phyloP scores from a whole-genome alignment of 92 coral and sea anemone genomes.

The Parazoanthus atlanticus region DNA sequence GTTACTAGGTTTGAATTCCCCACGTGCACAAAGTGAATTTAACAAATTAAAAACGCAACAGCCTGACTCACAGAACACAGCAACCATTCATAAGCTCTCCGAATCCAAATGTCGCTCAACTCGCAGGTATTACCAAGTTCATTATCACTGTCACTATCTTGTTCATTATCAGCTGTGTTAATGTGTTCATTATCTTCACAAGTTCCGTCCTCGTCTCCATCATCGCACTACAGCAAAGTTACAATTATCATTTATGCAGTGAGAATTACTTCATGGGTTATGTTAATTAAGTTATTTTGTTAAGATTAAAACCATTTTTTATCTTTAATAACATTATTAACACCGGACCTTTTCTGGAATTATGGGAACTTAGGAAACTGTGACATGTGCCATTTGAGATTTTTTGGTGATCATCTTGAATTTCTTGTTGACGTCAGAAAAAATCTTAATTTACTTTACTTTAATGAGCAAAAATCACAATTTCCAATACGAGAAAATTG shows the following conservation, averaged over 20 bases:
- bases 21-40: neutral
- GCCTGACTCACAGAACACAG: conserved; percentile 29
- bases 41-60: neutral
- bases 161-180: neutral
- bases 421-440: too few species aligned
- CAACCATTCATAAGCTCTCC: conserved; percentile 23
- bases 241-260: conserved; percentile 1
- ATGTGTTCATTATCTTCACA: neutral
- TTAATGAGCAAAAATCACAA: too few species aligned
- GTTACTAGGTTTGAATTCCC: neutral
- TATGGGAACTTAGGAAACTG: too few species aligned
- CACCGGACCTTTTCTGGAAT: too few species aligned
- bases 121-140: neutral
- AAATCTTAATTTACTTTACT: too few species aligned
- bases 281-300: neutral
- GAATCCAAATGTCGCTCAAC: conserved; percentile 21
- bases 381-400: too few species aligned
- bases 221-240: conserved; percentile 24
- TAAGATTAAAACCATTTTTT: neutral
- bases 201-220: neutral
- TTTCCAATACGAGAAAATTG: too few species aligned
- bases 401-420: too few species aligned
- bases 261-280: neutral
- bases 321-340: too few species aligned
- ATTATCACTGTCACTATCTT: neutral